Evolutionary conservation across 2,113 vertebrate species (phyloP).

Genomic region (Raja brachyura): DNA sequence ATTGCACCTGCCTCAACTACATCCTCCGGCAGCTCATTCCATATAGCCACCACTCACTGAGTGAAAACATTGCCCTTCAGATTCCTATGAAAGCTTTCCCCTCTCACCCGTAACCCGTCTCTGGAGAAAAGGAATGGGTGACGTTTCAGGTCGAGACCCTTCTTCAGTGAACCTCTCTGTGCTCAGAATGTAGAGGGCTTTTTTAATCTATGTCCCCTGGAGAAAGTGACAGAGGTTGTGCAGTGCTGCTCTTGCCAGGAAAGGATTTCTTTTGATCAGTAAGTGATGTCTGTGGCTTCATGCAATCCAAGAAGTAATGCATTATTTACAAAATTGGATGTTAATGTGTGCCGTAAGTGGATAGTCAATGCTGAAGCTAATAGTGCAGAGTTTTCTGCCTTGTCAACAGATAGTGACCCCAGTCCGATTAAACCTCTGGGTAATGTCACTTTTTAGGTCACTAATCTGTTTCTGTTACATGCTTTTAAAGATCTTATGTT

Average conservation of each 20-base stretch:
- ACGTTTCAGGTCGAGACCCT: no score
- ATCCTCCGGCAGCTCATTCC: no score
- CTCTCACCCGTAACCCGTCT: no score
- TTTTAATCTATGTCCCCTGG: not conserved
- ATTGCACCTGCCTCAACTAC: no score
- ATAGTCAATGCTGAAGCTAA: not conserved
- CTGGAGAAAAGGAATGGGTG: no score
- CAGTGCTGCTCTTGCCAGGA: not conserved
- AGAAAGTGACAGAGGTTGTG: not conserved
- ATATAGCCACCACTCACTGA: no score
- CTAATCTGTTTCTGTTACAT: not conserved
- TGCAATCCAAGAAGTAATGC: not conserved
- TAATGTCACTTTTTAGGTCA: not conserved
- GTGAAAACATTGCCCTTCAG: no score
- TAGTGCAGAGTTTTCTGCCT: not conserved
- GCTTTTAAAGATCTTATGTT: not conserved
- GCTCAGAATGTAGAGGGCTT: no score
- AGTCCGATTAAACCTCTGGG: not conserved
- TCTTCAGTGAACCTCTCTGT: no score
- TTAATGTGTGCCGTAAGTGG: not conserved
- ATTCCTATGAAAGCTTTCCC: no score
- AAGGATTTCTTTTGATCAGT: not conserved
- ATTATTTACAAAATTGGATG: not conserved
- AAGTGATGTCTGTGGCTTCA: not conserved
- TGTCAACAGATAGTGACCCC: not conserved